Evolutionary conservation across 2,113 vertebrate genomes (phyloP).

Genomic region (Hyperopisus bebe): DNA sequence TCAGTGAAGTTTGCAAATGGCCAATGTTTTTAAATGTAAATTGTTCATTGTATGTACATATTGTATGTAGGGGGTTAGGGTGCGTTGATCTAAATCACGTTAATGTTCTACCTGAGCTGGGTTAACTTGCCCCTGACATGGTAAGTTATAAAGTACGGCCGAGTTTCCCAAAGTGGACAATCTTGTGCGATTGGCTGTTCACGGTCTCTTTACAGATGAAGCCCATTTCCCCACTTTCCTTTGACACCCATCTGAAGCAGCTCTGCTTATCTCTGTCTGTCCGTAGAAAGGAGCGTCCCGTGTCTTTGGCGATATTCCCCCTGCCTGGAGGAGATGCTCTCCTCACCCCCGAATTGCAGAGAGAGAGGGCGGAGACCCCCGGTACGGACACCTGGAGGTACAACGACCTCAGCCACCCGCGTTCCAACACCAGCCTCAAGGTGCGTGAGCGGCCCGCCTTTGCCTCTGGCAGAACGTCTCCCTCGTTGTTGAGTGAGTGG

Average conservation of each 20-base stretch:
- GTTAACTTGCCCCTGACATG: not conserved
- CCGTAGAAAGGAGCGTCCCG: conserved; percentile 85
- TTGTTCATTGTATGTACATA: not conserved
- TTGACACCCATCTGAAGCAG: not conserved
- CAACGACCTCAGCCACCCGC: conserved; percentile 78
- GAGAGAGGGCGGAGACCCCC: conserved; percentile 67
- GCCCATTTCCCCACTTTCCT: no score
- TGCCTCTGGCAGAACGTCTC: not conserved
- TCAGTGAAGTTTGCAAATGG: not conserved
- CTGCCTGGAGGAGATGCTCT: conserved; percentile 73
- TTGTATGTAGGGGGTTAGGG: not conserved
- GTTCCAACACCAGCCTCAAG: conserved; percentile 89
- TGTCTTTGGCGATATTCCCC: conserved; percentile 86
- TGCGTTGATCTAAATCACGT: not conserved
- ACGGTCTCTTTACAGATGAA: not conserved
- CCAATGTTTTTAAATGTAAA: not conserved
- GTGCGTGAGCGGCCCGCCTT: conserved; percentile 44
- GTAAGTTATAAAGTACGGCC: not conserved
- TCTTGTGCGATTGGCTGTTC: not conserved
- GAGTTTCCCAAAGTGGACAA: not conserved
- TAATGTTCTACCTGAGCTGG: not conserved
- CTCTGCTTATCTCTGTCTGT: not conserved
- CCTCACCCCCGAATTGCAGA: conserved; percentile 72
- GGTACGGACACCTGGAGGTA: conserved; percentile 83
- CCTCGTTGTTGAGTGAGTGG: not conserved